Conservation (phyloP, 2,113 vertebrate species). For the Callipepla squamata region DNA sequence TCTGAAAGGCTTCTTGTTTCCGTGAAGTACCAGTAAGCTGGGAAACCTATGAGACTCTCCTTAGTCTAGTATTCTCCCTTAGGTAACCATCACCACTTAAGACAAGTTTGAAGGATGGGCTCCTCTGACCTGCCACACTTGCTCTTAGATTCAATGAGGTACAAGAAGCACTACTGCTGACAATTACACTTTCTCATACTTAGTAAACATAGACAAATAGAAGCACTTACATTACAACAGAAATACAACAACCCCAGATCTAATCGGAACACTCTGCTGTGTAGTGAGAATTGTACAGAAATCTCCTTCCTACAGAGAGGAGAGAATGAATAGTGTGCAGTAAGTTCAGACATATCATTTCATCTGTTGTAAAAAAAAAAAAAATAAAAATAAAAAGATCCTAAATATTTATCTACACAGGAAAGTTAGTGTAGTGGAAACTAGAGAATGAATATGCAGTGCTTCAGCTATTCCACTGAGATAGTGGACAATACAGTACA, state of each 20-base stretch:
- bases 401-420: background rate
- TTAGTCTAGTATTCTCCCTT: background rate
- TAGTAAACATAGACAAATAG: background rate
- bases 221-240: background rate
- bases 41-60: background rate
- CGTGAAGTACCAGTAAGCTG: background rate
- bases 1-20: background rate
- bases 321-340: background rate
- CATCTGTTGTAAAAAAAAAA: background rate
- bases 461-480: constrained; percentile 8
- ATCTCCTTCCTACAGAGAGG: background rate
- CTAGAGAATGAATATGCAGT: background rate
- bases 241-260: background rate
- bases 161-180: background rate
- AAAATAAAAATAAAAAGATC: background rate
- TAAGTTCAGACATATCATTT: background rate
- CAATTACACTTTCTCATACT: background rate
- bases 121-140: background rate
- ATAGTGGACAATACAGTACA: background rate
- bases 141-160: background rate
- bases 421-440: background rate
- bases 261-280: background rate
- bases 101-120: background rate
- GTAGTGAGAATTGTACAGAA: background rate
- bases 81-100: background rate